These are phyloP conservation scores for Tetheella fluctuosa DNA, from an alignment of 2,888 invertebrate genomes.

Conservation along the genomic window DNA sequence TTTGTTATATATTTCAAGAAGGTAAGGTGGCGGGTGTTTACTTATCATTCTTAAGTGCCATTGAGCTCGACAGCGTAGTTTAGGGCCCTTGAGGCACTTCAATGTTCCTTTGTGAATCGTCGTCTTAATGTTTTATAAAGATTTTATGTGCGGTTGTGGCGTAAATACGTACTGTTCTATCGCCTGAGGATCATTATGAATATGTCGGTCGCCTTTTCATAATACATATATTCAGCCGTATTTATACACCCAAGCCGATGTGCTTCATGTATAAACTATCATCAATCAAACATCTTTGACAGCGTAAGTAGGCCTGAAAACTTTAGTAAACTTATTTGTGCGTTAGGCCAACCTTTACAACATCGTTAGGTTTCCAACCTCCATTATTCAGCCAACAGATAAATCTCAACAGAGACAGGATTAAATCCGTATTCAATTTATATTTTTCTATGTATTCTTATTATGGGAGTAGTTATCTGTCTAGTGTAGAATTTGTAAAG, in stretches of 20 bases:
- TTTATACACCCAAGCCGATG: not conserved
- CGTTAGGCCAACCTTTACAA: not conserved
- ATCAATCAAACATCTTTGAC: slow-evolving; percentile 13
- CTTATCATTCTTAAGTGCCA: slow-evolving; percentile 64
- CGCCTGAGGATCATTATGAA: slow-evolving; percentile 22
- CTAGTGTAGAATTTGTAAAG: too few species aligned
- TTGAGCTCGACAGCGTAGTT: slow-evolving; percentile 63
- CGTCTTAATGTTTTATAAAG: slow-evolving; percentile 56
- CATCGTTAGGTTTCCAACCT: slow-evolving; percentile 1
- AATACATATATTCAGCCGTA: not conserved
- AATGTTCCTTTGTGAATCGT: slow-evolving; percentile 61
- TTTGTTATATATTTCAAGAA: slow-evolving; percentile 42
- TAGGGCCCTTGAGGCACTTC: slow-evolving; percentile 60
- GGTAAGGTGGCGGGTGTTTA: slow-evolving; percentile 48
- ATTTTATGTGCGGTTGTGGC: slow-evolving; percentile 38
- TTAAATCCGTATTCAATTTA: slow-evolving; percentile 11
- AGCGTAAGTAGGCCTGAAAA: slow-evolving; percentile 3
- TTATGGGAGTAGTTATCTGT: not conserved
- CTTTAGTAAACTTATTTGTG: slow-evolving; percentile 10
- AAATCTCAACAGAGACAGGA: slow-evolving; percentile 10
- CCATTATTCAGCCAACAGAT: slow-evolving; percentile 8
- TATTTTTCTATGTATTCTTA: slow-evolving; percentile 4
- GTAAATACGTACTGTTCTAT: slow-evolving; percentile 27
- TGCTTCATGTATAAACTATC: slow-evolving; percentile 8
- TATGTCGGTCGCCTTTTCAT: slow-evolving; percentile 13